Conservation (phyloP, 2,888 invertebrate species). For the Hermaeophaga mercurialis region DNA sequence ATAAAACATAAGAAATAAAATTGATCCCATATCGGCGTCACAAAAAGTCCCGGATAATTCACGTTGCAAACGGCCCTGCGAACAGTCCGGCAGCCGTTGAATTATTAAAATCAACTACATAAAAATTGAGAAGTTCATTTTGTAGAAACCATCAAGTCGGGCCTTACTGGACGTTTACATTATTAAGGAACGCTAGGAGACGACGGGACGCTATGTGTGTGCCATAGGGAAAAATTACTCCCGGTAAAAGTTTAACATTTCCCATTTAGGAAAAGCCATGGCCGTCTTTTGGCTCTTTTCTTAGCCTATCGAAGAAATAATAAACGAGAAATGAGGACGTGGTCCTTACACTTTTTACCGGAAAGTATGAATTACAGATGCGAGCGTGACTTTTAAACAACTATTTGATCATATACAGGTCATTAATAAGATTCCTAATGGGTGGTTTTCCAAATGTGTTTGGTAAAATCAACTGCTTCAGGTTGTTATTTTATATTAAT, state of each 20-base stretch:
- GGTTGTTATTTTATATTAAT: no score
- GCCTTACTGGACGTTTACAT: constrained; percentile 52
- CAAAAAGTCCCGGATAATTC: no score
- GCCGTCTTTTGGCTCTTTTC: constrained; percentile 9
- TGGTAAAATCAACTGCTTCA: no score
- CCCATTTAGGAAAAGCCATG: constrained; percentile 43
- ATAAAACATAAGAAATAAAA: no score
- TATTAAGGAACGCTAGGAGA: constrained; percentile 49
- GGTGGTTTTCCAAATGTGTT: no score
- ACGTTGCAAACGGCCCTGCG: no score
- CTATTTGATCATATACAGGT: no score
- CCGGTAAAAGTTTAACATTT: constrained; percentile 53
- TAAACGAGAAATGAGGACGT: constrained; percentile 15
- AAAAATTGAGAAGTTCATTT: constrained; percentile 55
- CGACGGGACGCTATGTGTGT: constrained; percentile 34
- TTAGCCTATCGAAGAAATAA: constrained; percentile 18
- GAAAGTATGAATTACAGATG: background rate
- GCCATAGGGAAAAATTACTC: constrained; percentile 53
- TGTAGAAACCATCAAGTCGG: constrained; percentile 51
- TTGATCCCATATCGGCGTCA: no score
- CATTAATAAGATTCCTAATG: no score
- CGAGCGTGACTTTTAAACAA: background rate
- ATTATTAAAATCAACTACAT: constrained; percentile 43
- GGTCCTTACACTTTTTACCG: background rate
- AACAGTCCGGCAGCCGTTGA: constrained; percentile 21